These are phyloP conservation scores for Minunthozetes semirufus DNA, from an alignment of 2,888 invertebrate species.

Conservation along the genomic window DNA sequence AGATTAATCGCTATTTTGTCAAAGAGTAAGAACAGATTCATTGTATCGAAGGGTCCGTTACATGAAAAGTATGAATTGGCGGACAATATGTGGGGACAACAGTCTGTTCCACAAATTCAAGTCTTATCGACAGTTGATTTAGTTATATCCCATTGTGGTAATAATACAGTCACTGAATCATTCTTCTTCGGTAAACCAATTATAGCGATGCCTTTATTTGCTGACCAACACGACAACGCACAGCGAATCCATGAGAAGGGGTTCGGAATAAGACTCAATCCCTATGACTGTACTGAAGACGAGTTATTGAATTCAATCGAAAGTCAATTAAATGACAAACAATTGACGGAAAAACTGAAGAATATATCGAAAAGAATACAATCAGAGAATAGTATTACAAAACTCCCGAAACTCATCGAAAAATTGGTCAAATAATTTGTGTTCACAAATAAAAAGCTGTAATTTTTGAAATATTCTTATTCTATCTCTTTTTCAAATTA, in stretches of 20 bases:
- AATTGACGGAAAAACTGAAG: background rate
- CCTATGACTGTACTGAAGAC: background rate
- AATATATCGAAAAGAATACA: too few species aligned
- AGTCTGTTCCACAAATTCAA: constrained; percentile 26
- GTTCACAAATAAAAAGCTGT: too few species aligned
- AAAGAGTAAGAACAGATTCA: constrained; percentile 32
- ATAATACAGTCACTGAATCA: constrained; percentile 31
- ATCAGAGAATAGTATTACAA: too few species aligned
- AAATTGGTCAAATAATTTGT: too few species aligned
- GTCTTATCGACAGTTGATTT: constrained; percentile 33
- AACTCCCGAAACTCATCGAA: too few species aligned
- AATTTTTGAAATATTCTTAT: too few species aligned
- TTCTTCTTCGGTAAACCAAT: constrained; percentile 28
- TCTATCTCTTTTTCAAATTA: too few species aligned
- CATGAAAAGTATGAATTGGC: constrained; percentile 31
- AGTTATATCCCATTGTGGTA: constrained; percentile 36
- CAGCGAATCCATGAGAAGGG: constrained; percentile 30
- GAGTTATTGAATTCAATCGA: background rate
- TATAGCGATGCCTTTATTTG: constrained; percentile 27
- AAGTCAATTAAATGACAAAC: background rate
- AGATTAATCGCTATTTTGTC: constrained; percentile 13
- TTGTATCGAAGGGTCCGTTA: constrained; percentile 32
- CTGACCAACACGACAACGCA: constrained; percentile 34
- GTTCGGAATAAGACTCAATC: background rate
- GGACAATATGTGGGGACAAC: constrained; percentile 37